Evolutionary conservation across 2,888 invertebrate genomes (phyloP).

Genomic region (Drosophila multiciliata): DNA sequence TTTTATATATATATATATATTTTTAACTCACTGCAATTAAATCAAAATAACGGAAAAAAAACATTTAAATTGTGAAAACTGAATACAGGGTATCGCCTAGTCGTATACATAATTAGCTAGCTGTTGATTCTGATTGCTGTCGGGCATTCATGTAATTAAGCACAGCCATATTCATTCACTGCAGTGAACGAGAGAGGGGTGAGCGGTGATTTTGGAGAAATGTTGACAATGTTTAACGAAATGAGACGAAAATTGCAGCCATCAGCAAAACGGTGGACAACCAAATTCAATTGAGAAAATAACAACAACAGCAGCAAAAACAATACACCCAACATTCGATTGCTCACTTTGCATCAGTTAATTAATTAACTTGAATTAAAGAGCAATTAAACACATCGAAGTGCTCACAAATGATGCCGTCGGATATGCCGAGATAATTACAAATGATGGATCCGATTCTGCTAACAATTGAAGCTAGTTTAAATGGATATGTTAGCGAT

Average conservation of each 20-base stretch:
- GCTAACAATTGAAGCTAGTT: neutral
- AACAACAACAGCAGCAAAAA: constrained; percentile 3
- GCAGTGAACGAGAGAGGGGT: constrained; percentile 6
- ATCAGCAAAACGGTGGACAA: constrained; percentile 54
- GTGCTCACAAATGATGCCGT: neutral
- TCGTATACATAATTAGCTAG: neutral
- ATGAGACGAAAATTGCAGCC: constrained; percentile 47
- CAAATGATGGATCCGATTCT: neutral
- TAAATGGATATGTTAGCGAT: neutral
- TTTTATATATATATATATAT: neutral
- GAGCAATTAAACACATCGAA: constrained; percentile 12
- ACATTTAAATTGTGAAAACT: neutral
- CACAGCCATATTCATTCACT: neutral
- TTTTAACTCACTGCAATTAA: neutral
- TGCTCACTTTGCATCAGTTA: constrained; percentile 33
- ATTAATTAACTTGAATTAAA: constrained; percentile 18
- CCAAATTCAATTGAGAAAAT: constrained; percentile 28
- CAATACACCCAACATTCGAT: constrained; percentile 14
- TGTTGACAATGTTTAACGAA: neutral
- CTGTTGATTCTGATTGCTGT: constrained; percentile 14
- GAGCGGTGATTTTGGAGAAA: neutral
- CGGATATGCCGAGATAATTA: neutral
- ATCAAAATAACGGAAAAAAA: neutral
- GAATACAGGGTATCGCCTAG: neutral
- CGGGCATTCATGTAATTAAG: neutral